These are phyloP conservation scores for Chymomyza fuscimana DNA, from an alignment of 2,888 invertebrate species.

Conservation along the genomic window DNA sequence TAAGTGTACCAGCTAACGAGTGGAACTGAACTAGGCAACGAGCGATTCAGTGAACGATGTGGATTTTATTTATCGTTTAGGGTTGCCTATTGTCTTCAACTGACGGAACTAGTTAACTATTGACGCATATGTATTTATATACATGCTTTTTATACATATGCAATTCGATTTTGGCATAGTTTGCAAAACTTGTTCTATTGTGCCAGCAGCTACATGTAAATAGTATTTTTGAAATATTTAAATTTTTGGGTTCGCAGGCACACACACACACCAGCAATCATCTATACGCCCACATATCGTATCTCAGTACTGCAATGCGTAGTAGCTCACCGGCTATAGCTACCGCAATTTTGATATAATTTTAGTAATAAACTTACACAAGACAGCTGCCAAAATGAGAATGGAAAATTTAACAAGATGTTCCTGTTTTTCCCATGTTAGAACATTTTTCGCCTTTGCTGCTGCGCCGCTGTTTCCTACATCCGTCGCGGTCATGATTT, in stretches of 20 bases:
- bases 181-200: too few species aligned
- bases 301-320: not conserved
- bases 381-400: constrained; percentile 92
- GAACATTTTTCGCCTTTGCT: constrained; percentile 64
- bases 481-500: constrained; percentile 56
- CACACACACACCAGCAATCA: not conserved
- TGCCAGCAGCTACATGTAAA: too few species aligned
- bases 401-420: constrained; percentile 90
- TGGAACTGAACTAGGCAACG: not conserved
- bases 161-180: too few species aligned
- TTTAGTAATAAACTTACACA: constrained; percentile 86
- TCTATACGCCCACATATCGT: not conserved
- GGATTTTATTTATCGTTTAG: not conserved
- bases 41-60: not conserved
- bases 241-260: constrained; percentile 55
- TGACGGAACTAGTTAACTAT: not conserved
- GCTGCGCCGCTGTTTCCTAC: constrained; percentile 31
- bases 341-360: not conserved
- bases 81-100: not conserved
- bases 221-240: not conserved
- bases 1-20: not conserved
- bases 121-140: not conserved
- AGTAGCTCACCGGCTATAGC: not conserved
- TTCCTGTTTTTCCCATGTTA: constrained; percentile 89
- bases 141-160: too few species aligned